phyloP scores from a whole-genome alignment of 2,797 vertebrate species.

The Orientallactaga sibirica region DNA sequence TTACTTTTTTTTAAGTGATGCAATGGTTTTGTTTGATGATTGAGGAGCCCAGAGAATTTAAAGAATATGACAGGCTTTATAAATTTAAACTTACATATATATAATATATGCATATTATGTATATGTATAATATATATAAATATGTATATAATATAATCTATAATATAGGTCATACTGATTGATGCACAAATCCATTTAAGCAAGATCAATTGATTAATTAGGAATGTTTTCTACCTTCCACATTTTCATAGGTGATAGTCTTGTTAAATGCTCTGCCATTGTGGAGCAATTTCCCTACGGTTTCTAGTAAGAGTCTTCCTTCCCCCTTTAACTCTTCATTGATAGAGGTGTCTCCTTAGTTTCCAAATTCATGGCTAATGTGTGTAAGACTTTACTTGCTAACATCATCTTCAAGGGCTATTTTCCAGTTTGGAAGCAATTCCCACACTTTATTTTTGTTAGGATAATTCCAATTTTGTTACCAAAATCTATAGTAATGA shows the following conservation, averaged over 20 bases:
- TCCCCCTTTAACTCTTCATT: background rate
- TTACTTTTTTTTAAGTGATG: constrained; percentile 3
- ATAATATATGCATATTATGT: background rate
- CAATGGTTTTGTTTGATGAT: background rate
- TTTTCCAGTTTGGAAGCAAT: background rate
- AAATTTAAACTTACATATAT: background rate
- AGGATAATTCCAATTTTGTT: background rate
- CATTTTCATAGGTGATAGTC: background rate
- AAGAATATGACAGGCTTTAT: background rate
- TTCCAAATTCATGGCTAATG: background rate
- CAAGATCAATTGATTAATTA: background rate
- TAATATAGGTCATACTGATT: background rate
- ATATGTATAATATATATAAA: no score
- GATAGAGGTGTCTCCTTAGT: background rate
- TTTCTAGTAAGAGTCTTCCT: constrained; percentile 37
- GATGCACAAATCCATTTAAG: background rate
- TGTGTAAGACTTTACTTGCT: background rate
- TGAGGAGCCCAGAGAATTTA: background rate
- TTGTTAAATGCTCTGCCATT: background rate
- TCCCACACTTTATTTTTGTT: background rate
- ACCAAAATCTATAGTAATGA: background rate
- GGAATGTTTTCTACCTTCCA: background rate
- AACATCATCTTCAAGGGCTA: background rate
- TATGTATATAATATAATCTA: no score
- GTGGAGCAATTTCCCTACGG: background rate